Evolutionary conservation across 2,888 invertebrate species (phyloP), one percentile per base, ranked within the genome.

Genomic region (Spialia ferax): DNA sequence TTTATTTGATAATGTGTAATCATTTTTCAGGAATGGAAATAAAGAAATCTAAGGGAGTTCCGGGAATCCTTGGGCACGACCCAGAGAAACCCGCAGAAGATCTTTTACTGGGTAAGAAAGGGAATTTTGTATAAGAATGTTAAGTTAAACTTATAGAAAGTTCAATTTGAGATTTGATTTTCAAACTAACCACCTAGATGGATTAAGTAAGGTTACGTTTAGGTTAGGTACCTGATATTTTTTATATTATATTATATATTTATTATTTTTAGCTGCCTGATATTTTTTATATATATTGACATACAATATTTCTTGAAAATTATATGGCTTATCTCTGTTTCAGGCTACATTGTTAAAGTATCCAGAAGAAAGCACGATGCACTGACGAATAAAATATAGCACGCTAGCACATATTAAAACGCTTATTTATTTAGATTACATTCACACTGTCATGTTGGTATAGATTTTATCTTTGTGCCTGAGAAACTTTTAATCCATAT

Each of bases 311-410:
- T 45, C 5, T 45, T 20, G 2, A 20, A 20, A 18, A 45, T n/a
- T 45, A 45, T 1, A 20, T 20, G 3, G 8, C 2, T 20, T 26
- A 15, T 29, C 15, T 54, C 15, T 45, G 70, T 90, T 89, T 72
- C 90, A 92, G 93, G 91, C 80, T 93, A 91, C 76, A 70, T 92
- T 69, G 79, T 93, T 73, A 87, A 80, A 72, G 74, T 89, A 73
- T 79, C 80, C 69, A 74, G 75, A 72, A 76, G 76, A 80, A 83
- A 77, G 86, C 82, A 88, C 90, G 71, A 75, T 67, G 76, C 80
- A 80, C 77, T 15, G 68, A 67, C 66, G 66, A 70, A 73, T 68
- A 75, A 80, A 84, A 75, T 81, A 84, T 70, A 80, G 83, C 77
- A 86, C 87, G 73, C 84, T 67, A 79, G 83, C 75, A 75, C 75